Evolutionary conservation across 2,113 vertebrate species (phyloP).

Genomic region (Trichechus manatus): DNA sequence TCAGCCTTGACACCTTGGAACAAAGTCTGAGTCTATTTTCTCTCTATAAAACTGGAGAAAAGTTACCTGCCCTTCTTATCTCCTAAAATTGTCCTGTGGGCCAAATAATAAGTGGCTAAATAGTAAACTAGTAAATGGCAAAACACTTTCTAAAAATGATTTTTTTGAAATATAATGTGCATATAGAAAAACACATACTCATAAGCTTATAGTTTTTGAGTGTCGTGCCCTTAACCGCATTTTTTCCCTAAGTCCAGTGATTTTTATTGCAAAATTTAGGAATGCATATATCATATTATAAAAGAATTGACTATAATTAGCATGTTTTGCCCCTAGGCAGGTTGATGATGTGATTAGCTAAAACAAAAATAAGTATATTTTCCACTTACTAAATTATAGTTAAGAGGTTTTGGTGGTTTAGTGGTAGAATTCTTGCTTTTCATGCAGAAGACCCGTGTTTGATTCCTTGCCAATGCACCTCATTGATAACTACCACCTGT

Average conservation of each 20-base stretch:
- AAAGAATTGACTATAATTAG: not conserved
- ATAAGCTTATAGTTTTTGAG: not conserved
- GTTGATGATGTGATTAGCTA: not conserved
- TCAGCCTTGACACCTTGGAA: not conserved
- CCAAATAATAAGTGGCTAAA: not conserved
- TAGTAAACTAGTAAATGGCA: not conserved
- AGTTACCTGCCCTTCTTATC: not conserved
- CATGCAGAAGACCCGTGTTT: not conserved
- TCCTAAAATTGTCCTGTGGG: not conserved
- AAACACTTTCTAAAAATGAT: conserved; percentile 10
- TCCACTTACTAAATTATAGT: not conserved
- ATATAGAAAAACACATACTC: not conserved
- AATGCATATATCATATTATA: accelerated
- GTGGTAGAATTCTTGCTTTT: not conserved
- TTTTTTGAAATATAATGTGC: conserved; percentile 17
- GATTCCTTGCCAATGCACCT: not conserved
- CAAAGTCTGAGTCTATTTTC: conserved; percentile 49
- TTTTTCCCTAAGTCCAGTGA: not conserved
- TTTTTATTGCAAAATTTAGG: not conserved
- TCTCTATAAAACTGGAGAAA: conserved; percentile 26
- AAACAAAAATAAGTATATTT: not conserved
- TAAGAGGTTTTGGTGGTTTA: not conserved
- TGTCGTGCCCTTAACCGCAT: not conserved
- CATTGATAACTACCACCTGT: not conserved
- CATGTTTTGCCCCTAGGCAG: not conserved